Base-by-base conservation (phyloP, 2,113 vertebrate genomes). In the Bombycilla garrulus region DNA sequence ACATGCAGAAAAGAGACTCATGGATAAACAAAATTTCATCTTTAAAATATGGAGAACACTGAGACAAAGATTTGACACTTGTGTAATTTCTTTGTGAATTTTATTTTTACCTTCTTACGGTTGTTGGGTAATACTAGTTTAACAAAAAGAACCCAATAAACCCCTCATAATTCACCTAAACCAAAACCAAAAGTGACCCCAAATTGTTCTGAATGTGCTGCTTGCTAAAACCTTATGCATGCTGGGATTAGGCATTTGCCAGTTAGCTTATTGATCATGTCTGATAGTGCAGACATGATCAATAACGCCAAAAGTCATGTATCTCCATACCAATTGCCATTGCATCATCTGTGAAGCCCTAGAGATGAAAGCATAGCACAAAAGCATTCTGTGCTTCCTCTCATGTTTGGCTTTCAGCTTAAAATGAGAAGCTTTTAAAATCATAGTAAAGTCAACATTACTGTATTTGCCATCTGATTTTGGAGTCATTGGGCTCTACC, bases 201-300 rank as follows among this genome's bases (percentile, higher is more conserved):
- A 74, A 44, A 74, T 33, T 79, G 4, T 64, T 78, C 67, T 88
- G 38, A 44, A 17, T 47, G 4, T 57, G 17, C 25, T 51, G 15
- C 35, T 51, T 78, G 71, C 20, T 88, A 84, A 88, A 88, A 36
- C 9, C 31, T 62, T 66, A 44, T 74, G 31, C 10, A 89, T 82
- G 10, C 40, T 92, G 62, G 50, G 45, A 82, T 12, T 65, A 35
- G 23, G 11, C 24, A 82, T 82, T 91, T 88, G 15, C 50, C 66
- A 67, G 33, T 89, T 82, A 85, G 25, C 2, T 60, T 91, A 95
- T 93, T 60, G 89, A 93, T 89, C 45, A 24, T 1, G 78, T 95
- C 91, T 91, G 78, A 74, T 66, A 81, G n/a, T 47, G 67, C 66
- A 95, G 95, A 96, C 62, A 0, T 62, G 70, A 94, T 96, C 94